These are phyloP conservation scores for Pristis pectinata DNA, from an alignment of 2,797 vertebrate genomes.

Conservation along the genomic window DNA sequence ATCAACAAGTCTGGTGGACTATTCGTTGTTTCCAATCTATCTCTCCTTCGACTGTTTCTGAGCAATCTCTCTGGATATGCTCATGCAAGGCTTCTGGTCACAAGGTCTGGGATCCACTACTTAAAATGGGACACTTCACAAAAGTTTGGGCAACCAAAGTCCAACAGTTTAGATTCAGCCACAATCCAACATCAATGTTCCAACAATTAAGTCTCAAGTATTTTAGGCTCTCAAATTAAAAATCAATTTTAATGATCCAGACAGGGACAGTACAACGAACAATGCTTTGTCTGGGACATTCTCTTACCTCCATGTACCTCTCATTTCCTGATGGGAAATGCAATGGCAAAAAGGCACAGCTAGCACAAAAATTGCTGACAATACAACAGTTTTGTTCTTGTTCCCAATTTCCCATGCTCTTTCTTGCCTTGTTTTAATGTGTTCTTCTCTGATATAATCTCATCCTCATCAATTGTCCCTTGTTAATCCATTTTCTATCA, in stretches of 20 bases:
- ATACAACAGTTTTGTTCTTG: neutral
- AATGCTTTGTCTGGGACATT: neutral
- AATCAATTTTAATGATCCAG: neutral
- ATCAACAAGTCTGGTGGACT: too few relatives aligned
- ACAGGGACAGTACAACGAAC: neutral
- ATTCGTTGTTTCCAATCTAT: too few relatives aligned
- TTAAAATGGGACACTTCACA: neutral
- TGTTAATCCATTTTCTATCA: neutral
- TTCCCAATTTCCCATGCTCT: neutral
- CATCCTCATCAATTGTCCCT: neutral
- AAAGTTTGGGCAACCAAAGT: neutral
- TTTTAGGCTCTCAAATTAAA: neutral
- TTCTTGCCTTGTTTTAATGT: neutral
- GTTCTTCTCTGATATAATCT: neutral
- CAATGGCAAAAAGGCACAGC: neutral
- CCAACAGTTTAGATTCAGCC: neutral
- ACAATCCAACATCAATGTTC: neutral
- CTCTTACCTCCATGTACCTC: neutral
- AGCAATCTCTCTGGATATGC: too few relatives aligned
- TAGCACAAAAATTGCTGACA: neutral
- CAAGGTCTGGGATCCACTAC: neutral
- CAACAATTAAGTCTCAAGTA: neutral
- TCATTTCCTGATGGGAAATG: neutral
- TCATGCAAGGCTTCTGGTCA: neutral
- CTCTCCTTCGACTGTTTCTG: too few relatives aligned